Evolutionary conservation across 2,797 vertebrate genomes (phyloP), one percentile per base, ranked within the genome.

Genomic region (Emys orbicularis): DNA sequence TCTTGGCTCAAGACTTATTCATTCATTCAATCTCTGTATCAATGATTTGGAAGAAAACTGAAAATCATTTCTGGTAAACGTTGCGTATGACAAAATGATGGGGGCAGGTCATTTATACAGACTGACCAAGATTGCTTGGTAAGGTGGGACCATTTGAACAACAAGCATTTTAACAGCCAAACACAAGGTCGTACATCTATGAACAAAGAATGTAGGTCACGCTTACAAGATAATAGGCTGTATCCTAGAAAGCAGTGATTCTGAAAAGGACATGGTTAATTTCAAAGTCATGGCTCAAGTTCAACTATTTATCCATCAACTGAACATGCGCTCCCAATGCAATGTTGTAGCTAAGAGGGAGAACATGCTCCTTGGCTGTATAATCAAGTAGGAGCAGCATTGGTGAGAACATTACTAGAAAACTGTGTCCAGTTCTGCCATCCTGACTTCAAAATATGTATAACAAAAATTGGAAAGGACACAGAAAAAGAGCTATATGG

Each of bases 291-390:
- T 44, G 81, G n/a, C 80, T 91, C 37, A 37, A 87, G 92, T 52
- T 44, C 54, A 90, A 31, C 44, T 90, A 84, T 93, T 87, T 93
- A 89, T 68, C 79, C 79, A 89, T 89, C 54, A 89, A 83, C 90
- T 90, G 82, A 90, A 91, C 19, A 9, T 89, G 16, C 88, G 37
- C 4, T 81, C 54, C 89, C 79, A 79, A 65, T 91, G 54, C 34
- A 87, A 76, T 50, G 19, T 1, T 81, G 34, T 34, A 90, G 93
- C 81, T 41, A 83, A 56, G 29, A 27, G 87, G 44, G 27, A 92
- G 91, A 96, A 86, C 16, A 79, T 4, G 90, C 44, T 72, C 89
- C 94, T 93, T 94, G 34, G 13, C 16, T 34, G 6, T 34, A 65
- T 65, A n/a, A 65, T 65, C 34, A n/a, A 19, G 31, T 8, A 34